Conservation (phyloP, 2,113 vertebrate species). For the Mormyrus iriodes region DNA sequence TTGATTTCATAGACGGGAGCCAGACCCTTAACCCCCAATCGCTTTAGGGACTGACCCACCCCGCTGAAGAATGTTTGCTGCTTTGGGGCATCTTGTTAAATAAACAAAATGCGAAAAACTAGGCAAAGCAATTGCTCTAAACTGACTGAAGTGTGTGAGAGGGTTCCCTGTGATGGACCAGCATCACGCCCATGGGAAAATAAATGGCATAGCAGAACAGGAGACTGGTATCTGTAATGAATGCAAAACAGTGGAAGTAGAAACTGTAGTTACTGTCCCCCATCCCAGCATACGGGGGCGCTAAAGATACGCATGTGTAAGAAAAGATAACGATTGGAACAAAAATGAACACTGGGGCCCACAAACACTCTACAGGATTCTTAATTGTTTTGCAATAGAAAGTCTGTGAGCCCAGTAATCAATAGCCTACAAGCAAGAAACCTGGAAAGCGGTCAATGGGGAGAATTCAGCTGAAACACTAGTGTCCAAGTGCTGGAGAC, state of each 20-base stretch:
- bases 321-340: not conserved
- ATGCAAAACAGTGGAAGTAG: not conserved
- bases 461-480: not conserved
- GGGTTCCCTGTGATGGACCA: not conserved
- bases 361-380: not conserved
- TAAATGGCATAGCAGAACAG: not conserved
- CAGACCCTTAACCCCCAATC: not conserved
- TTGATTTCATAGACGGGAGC: not conserved
- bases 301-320: not conserved
- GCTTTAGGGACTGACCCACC: not conserved
- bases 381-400: constrained; percentile 3
- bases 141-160: not conserved
- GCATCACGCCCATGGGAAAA: not conserved
- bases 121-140: not conserved
- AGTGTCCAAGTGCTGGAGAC: not conserved
- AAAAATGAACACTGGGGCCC: not conserved
- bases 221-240: not conserved
- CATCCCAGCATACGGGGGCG: not conserved
- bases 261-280: not conserved
- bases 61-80: not conserved
- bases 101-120: not conserved
- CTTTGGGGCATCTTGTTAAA: not conserved
- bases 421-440: not conserved
- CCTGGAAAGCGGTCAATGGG: not conserved
- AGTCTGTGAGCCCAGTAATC: constrained; percentile 13